phyloP scores from a whole-genome alignment of 2,888 invertebrate species.

The Noctua fimbriata region DNA sequence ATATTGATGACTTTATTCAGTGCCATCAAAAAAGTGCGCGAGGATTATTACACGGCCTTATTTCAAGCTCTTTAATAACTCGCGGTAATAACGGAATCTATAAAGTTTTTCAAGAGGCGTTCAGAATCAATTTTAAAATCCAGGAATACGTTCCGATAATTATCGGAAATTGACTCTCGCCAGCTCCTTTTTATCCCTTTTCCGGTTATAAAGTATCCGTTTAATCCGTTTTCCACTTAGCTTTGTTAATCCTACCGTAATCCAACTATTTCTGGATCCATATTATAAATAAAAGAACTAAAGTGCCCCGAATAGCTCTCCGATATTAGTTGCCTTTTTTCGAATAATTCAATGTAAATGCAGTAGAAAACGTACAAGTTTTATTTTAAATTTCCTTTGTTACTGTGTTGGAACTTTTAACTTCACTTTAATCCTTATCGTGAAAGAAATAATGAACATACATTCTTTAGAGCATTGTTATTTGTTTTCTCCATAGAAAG shows the following conservation, averaged over 20 bases:
- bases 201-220: conserved; percentile 6
- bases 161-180: conserved; percentile 32
- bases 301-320: neutral
- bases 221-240: conserved; percentile 26
- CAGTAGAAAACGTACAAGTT: conserved; percentile 13
- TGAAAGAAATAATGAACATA: conserved; percentile 45
- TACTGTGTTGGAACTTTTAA: conserved; percentile 35
- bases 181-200: conserved; percentile 8
- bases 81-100: neutral
- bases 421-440: conserved; percentile 42
- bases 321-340: conserved; percentile 4
- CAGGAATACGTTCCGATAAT: conserved; percentile 10
- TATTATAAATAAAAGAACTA: conserved; percentile 1
- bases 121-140: conserved; percentile 1
- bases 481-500: conserved; percentile 4
- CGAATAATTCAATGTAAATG: conserved; percentile 24
- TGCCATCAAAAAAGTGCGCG: neutral
- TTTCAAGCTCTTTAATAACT: conserved; percentile 25
- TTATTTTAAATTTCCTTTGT: conserved; percentile 41
- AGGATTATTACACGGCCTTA: neutral
- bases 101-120: neutral
- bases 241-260: conserved; percentile 13
- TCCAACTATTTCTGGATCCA: conserved; percentile 1
- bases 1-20: neutral
- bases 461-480: conserved; percentile 20